These are phyloP conservation scores for Notarius lentiginosus DNA, from an alignment of 2,113 vertebrate species.

Conservation along the genomic window DNA sequence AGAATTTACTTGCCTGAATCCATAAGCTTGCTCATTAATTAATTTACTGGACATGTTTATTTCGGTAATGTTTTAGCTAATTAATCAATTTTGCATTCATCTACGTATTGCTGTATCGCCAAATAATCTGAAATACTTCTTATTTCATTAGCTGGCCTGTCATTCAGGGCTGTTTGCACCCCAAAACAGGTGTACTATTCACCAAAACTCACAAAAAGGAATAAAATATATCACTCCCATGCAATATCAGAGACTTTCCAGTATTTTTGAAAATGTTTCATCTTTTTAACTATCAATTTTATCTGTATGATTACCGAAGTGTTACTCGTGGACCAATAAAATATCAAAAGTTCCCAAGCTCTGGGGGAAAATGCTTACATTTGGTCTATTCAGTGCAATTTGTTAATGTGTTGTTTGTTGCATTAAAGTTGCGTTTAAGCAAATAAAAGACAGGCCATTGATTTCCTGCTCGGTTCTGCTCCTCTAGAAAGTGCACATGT, in stretches of 20 bases:
- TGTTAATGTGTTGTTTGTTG: slow-evolving; percentile 50
- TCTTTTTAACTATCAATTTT: neutral
- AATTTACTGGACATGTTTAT: neutral
- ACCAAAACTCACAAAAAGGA: neutral
- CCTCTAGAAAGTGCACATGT: slow-evolving; percentile 57
- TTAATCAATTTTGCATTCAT: neutral
- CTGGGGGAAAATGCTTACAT: slow-evolving; percentile 2
- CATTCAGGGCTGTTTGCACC: neutral
- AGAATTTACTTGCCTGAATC: neutral
- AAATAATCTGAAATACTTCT: neutral
- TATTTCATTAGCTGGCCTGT: neutral
- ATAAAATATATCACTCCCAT: neutral
- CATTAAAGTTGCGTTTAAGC: slow-evolving; percentile 53
- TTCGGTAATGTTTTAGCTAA: neutral
- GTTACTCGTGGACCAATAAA: slow-evolving; percentile 21
- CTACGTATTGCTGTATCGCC: neutral
- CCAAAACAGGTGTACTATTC: neutral
- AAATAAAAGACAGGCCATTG: slow-evolving; percentile 45
- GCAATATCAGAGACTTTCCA: neutral
- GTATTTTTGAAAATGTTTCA: neutral
- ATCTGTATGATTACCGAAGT: no score
- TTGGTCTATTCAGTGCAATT: slow-evolving; percentile 45
- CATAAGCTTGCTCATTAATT: neutral
- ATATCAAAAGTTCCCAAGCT: slow-evolving; percentile 11
- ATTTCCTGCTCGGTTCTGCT: slow-evolving; percentile 45